These are phyloP conservation scores for Batillaria attramentaria DNA, from an alignment of 1,140 invertebrate genomes.

Conservation along the genomic window DNA sequence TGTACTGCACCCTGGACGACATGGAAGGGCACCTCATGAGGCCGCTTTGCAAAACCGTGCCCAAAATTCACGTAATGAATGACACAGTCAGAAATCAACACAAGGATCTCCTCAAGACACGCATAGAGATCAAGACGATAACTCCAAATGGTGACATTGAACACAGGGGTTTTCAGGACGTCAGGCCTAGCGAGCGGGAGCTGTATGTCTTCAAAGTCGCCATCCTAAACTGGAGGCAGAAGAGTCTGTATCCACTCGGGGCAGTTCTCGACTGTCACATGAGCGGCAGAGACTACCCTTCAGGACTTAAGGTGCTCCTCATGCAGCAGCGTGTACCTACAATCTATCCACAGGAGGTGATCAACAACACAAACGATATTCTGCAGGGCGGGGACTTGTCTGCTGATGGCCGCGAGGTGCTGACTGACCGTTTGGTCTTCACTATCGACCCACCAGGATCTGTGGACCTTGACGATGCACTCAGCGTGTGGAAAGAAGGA, in stretches of 20 bases:
- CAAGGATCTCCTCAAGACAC: slow-evolving; percentile 1
- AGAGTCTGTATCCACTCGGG: slow-evolving; percentile 49
- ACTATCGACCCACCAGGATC: slow-evolving; percentile 98
- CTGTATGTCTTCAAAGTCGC: slow-evolving; percentile 49
- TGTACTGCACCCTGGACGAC: slow-evolving; percentile 58
- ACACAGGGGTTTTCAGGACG: slow-evolving; percentile 24
- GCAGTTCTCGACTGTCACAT: slow-evolving; percentile 41
- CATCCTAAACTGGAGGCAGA: slow-evolving; percentile 42
- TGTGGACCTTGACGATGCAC: slow-evolving; percentile 98
- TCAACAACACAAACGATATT: slow-evolving; percentile 9
- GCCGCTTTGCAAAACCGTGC: slow-evolving; percentile 62
- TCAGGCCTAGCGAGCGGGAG: slow-evolving; percentile 35
- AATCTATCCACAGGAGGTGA: slow-evolving; percentile 14
- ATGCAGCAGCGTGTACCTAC: slow-evolving; percentile 44
- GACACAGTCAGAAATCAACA: slow-evolving; percentile 29
- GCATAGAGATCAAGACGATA: slow-evolving; percentile 38
- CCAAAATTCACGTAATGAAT: slow-evolving; percentile 58
- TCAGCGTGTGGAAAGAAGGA: slow-evolving; percentile 77
- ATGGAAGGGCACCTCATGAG: slow-evolving; percentile 54
- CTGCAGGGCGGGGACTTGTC: neutral
- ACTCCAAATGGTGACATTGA: slow-evolving; percentile 25
- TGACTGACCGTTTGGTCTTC: slow-evolving; percentile 81
- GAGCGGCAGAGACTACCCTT: slow-evolving; percentile 35
- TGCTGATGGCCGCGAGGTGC: slow-evolving; percentile 77
- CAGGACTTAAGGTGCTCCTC: slow-evolving; percentile 41